A percentile compares a stretch with the other conserved stretches of the same genome.
These are phyloP conservation scores for Xanthia icteritia DNA, from an alignment of 2,888 invertebrate genomes.

Conservation along the genomic window DNA sequence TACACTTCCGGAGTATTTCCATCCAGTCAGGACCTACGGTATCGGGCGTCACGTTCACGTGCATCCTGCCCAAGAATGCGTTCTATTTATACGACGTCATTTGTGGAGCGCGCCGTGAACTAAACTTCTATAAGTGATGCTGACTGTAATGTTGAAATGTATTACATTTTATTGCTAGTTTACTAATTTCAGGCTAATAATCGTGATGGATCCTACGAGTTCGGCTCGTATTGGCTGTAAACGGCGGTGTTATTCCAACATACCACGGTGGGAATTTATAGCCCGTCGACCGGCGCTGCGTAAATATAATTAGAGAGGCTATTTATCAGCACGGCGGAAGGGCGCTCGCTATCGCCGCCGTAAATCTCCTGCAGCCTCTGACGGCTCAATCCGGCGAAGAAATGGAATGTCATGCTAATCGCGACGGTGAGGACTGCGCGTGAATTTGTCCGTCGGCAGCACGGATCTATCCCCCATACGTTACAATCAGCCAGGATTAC, in stretches of 20 bases:
- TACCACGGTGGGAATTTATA: slow-evolving; percentile 85
- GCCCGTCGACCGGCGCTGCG: slow-evolving; percentile 86
- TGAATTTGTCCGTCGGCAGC: slow-evolving; percentile 75
- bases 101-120: slow-evolving; percentile 60
- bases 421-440: slow-evolving; percentile 63
- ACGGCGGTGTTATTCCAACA: slow-evolving; percentile 84
- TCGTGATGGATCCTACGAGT: slow-evolving; percentile 79
- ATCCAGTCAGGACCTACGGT: slow-evolving; percentile 81
- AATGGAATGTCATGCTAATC: slow-evolving; percentile 79
- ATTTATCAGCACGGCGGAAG: slow-evolving; percentile 89
- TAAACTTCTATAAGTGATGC: slow-evolving; percentile 55
- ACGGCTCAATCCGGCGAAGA: slow-evolving; percentile 87
- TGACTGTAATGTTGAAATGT: slow-evolving; percentile 72
- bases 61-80: slow-evolving; percentile 75
- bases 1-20: slow-evolving; percentile 85
- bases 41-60: slow-evolving; percentile 78
- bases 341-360: slow-evolving; percentile 86
- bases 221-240: slow-evolving; percentile 78
- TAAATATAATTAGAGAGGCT: slow-evolving; percentile 90
- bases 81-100: slow-evolving; percentile 69
- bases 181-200: slow-evolving; percentile 81
- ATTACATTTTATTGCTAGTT: slow-evolving; percentile 77
- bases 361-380: slow-evolving; percentile 85
- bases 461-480: slow-evolving; percentile 72
- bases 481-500: slow-evolving; percentile 76